Conservation (phyloP, 2,888 invertebrate species). For the Chrysotoxum bicinctum region DNA sequence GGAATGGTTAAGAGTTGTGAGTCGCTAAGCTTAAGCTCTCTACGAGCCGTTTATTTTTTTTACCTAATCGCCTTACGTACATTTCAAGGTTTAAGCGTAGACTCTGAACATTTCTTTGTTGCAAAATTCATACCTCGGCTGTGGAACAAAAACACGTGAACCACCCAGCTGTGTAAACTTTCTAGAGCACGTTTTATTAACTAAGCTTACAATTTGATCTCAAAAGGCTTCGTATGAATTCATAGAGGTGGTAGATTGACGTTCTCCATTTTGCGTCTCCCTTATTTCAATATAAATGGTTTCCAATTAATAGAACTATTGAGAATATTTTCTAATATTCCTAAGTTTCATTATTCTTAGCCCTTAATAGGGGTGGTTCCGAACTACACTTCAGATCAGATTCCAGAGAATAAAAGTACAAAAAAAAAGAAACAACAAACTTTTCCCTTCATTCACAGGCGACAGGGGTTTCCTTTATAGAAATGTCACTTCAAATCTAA, state of each 20-base stretch:
- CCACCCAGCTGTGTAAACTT: no score
- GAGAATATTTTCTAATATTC: constrained; percentile 34
- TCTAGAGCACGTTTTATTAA: no score
- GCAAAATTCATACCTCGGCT: no score
- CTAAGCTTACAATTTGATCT: not conserved
- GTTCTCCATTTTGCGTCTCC: constrained; percentile 49
- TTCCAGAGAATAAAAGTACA: constrained; percentile 17
- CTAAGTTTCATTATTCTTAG: constrained; percentile 24
- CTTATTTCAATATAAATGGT: constrained; percentile 44
- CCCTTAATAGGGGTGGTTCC: constrained; percentile 29
- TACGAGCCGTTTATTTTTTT: no score
- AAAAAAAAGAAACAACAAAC: constrained; percentile 14
- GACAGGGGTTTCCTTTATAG: constrained; percentile 64
- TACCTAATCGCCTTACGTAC: no score
- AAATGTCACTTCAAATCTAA: constrained; percentile 72
- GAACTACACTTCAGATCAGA: not conserved
- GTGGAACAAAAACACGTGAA: no score
- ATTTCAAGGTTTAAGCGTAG: no score
- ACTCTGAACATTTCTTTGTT: no score
- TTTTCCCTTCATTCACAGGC: constrained; percentile 63
- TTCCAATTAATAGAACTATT: constrained; percentile 51
- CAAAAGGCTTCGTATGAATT: not conserved
- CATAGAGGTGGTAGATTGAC: not conserved
- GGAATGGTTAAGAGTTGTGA: no score
- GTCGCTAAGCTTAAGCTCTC: no score